phyloP scores from a whole-genome alignment of 2,888 invertebrate genomes.

The Slavum lentiscoides region DNA sequence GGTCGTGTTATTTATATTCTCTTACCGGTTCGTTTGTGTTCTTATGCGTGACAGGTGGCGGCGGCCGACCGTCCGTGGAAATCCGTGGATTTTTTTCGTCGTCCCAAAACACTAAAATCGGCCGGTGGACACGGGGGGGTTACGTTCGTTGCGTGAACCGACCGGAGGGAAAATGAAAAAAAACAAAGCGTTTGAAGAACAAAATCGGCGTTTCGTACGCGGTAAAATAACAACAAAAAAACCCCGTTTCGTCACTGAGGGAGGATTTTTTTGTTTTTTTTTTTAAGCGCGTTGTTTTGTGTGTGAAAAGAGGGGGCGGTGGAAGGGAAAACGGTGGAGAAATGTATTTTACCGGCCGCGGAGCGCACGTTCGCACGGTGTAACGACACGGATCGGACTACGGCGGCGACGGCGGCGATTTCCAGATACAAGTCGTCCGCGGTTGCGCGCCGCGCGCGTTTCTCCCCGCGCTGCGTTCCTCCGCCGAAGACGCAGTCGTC shows the following conservation, averaged over 20 bases:
- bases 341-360: not conserved
- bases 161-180: too few relatives aligned
- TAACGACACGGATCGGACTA: conserved; percentile 12
- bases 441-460: not conserved
- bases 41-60: not conserved
- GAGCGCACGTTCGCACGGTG: not conserved
- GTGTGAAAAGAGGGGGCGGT: too few relatives aligned
- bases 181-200: not conserved
- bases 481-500: not conserved
- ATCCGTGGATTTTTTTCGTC: not conserved
- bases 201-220: too few relatives aligned
- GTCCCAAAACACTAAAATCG: too few relatives aligned
- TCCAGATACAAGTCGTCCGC: not conserved
- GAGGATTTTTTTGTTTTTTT: too few relatives aligned
- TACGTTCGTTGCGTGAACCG: too few relatives aligned
- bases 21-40: not conserved
- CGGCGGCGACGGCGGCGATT: conserved; percentile 1
- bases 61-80: not conserved
- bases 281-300: too few relatives aligned
- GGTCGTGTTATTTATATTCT: too few relatives aligned
- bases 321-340: too few relatives aligned
- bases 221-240: too few relatives aligned
- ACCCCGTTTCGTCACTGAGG: too few relatives aligned
- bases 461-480: conserved; percentile 12
- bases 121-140: too few relatives aligned